Evolutionary conservation across 2,888 invertebrate genomes (phyloP).

Genomic region (Argyresthia albistria): DNA sequence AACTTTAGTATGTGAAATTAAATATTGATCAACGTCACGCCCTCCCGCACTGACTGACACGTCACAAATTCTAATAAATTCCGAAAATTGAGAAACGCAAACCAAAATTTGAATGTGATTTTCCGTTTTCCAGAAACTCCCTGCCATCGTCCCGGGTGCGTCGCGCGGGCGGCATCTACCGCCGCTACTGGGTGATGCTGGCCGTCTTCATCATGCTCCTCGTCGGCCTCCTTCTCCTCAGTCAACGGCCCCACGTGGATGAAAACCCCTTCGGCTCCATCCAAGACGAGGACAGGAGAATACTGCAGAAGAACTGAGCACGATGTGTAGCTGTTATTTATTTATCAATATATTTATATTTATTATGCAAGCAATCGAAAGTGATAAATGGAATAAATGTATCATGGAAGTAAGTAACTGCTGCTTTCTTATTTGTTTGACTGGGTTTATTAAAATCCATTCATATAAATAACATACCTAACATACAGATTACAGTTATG

Average conservation of each 20-base stretch:
- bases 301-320: constrained; percentile 56
- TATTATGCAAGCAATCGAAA: constrained; percentile 43
- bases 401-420: no score
- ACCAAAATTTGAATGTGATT: not conserved
- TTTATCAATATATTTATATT: constrained; percentile 24
- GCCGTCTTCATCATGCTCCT: constrained; percentile 75
- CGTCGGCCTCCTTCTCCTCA: constrained; percentile 78
- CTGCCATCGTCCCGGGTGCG: constrained; percentile 69
- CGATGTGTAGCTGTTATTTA: constrained; percentile 3
- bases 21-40: no score
- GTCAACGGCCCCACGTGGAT: constrained; percentile 43
- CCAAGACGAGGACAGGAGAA: constrained; percentile 48
- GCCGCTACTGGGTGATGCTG: constrained; percentile 77
- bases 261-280: constrained; percentile 53
- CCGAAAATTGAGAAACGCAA: not conserved
- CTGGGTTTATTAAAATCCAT: no score
- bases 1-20: no score
- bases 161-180: constrained; percentile 74
- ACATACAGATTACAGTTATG: no score
- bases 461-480: no score
- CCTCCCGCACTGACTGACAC: no score
- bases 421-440: no score
- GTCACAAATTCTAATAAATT: not conserved
- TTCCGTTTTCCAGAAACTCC: constrained; percentile 38
- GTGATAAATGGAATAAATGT: constrained; percentile 18